These are phyloP conservation scores for Okapia johnstoni DNA, from an alignment of 2,113 vertebrate genomes.

Conservation along the genomic window DNA sequence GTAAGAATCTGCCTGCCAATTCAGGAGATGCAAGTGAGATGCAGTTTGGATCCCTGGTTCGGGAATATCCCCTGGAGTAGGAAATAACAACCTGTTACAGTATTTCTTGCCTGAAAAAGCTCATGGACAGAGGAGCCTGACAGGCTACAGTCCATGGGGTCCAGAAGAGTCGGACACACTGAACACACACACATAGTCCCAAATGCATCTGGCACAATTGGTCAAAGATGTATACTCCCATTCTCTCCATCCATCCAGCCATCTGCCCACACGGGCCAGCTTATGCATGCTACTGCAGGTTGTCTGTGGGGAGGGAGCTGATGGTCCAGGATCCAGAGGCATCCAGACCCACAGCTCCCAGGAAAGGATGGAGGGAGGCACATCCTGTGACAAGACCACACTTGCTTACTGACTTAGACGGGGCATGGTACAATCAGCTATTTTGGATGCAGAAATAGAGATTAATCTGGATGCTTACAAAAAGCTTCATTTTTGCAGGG, in stretches of 20 bases:
- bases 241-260: background rate
- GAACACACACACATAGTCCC: background rate
- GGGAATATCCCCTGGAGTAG: background rate
- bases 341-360: background rate
- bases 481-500: background rate
- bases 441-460: background rate
- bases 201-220: background rate
- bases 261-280: background rate
- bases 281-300: background rate
- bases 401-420: background rate
- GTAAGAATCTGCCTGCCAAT: background rate
- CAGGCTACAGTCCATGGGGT: background rate
- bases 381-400: background rate
- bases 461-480: background rate
- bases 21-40: background rate
- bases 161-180: background rate
- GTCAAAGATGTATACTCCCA: no score
- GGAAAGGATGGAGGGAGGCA: background rate
- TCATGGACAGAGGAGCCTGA: background rate
- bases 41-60: background rate
- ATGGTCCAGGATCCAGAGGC: no score
- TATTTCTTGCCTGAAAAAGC: background rate
- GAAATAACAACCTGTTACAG: background rate
- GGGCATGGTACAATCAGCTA: background rate
- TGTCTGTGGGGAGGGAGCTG: background rate